Percentiles rank a stretch among this genome's conserved stretches.
These are phyloP conservation scores for Balaeniceps rex DNA, from an alignment of 2,113 vertebrate species.

Conservation along the genomic window DNA sequence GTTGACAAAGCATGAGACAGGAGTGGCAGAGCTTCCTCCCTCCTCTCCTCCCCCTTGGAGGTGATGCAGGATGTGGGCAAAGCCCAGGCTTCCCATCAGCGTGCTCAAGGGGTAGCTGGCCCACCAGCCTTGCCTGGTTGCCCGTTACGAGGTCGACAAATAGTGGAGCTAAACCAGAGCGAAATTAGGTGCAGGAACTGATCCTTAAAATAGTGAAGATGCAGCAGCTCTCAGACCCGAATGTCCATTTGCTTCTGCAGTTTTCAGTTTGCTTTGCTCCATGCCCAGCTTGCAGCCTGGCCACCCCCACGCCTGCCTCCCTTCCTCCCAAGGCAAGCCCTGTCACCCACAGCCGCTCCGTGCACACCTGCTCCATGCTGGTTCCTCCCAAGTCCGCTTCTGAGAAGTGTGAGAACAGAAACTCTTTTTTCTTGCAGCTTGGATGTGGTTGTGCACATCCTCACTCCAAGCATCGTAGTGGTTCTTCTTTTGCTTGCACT, in stretches of 20 bases:
- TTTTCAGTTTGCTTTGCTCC: neutral
- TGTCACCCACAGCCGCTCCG: rapidly evolving
- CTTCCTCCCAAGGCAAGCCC: neutral
- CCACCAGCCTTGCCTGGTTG: rapidly evolving
- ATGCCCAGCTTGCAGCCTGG: neutral
- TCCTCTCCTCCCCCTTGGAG: neutral
- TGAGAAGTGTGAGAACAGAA: neutral
- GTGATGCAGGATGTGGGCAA: neutral
- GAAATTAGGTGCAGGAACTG: neutral
- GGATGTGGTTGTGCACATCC: neutral
- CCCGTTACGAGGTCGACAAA: neutral
- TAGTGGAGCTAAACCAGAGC: neutral
- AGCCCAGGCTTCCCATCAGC: neutral
- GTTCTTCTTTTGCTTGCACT: neutral
- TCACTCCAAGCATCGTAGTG: neutral
- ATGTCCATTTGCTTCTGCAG: neutral
- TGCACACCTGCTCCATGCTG: rapidly evolving
- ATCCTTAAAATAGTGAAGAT: neutral
- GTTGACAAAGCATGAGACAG: rapidly evolving
- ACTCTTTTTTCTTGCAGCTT: neutral
- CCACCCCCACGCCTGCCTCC: neutral
- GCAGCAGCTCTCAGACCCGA: neutral
- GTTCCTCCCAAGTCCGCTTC: neutral
- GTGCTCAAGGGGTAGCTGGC: neutral
- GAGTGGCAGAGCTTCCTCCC: neutral